A percentile compares a stretch with the other conserved stretches of the same genome.
Conservation (phyloP, 1,140 invertebrate species). For the Procambarus clarkii region DNA sequence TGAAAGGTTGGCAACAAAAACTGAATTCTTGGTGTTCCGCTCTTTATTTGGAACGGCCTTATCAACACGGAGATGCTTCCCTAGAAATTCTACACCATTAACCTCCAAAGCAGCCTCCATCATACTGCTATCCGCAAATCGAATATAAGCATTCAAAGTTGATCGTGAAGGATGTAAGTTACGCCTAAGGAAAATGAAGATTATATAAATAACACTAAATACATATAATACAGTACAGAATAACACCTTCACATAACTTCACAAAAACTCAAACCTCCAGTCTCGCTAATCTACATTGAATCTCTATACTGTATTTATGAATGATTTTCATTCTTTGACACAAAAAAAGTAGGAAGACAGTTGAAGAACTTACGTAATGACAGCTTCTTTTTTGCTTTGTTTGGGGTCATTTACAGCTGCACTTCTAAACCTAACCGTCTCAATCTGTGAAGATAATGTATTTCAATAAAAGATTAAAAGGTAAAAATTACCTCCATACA, state of each 20-base stretch:
- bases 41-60: background rate
- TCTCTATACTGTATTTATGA: too few relatives aligned
- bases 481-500: too few relatives aligned
- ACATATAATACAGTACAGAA: too few relatives aligned
- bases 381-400: constrained; percentile 38
- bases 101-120: constrained; percentile 35
- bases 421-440: constrained; percentile 19
- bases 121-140: constrained; percentile 19
- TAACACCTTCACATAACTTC: too few relatives aligned
- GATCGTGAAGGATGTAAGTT: constrained; percentile 2
- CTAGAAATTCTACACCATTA: constrained; percentile 15
- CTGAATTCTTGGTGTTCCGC: background rate
- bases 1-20: constrained; percentile 41
- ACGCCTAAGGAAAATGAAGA: background rate
- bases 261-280: too few relatives aligned
- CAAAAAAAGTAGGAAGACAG: background rate
- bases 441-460: background rate
- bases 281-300: too few relatives aligned
- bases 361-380: constrained; percentile 35
- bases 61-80: constrained; percentile 34
- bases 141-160: constrained; percentile 23
- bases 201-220: too few relatives aligned
- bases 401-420: constrained; percentile 18
- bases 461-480: too few relatives aligned
- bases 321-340: too few relatives aligned